Percentiles rank a stretch among this genome's conserved stretches.
These are phyloP conservation scores for Watsonalla binaria DNA, from an alignment of 2,888 invertebrate genomes.

Conservation along the genomic window DNA sequence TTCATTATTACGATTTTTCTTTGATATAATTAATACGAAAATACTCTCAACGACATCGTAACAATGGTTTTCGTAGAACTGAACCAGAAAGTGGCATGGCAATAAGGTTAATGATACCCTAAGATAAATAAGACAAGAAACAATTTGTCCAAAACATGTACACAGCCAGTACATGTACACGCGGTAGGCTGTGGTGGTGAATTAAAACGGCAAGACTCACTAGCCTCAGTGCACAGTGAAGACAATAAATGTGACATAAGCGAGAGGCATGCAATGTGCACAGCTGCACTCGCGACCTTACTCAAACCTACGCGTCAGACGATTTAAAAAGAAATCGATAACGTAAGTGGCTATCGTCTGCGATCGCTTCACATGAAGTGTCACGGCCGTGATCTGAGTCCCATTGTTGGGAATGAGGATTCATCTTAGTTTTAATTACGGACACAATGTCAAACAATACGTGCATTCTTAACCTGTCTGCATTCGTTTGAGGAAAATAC, in stretches of 20 bases:
- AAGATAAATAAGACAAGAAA: neutral
- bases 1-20: too few relatives aligned
- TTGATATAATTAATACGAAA: too few relatives aligned
- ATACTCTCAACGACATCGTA: too few relatives aligned
- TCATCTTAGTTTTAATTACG: too few relatives aligned
- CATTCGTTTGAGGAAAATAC: too few relatives aligned
- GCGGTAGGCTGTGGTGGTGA: neutral
- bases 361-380: neutral
- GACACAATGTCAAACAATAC: too few relatives aligned
- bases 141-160: neutral
- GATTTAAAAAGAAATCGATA: neutral
- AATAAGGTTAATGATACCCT: too few relatives aligned
- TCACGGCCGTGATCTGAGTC: neutral
- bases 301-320: neutral
- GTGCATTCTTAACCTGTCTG: too few relatives aligned
- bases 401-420: too few relatives aligned
- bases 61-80: too few relatives aligned
- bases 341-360: neutral
- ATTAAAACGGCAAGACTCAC: neutral
- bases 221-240: neutral
- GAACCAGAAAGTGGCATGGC: too few relatives aligned
- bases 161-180: neutral
- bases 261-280: neutral
- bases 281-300: conserved; percentile 3
- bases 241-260: conserved; percentile 2